phyloP scores from a whole-genome alignment of 1,140 invertebrate genomes.

The Portunus trituberculatus region DNA sequence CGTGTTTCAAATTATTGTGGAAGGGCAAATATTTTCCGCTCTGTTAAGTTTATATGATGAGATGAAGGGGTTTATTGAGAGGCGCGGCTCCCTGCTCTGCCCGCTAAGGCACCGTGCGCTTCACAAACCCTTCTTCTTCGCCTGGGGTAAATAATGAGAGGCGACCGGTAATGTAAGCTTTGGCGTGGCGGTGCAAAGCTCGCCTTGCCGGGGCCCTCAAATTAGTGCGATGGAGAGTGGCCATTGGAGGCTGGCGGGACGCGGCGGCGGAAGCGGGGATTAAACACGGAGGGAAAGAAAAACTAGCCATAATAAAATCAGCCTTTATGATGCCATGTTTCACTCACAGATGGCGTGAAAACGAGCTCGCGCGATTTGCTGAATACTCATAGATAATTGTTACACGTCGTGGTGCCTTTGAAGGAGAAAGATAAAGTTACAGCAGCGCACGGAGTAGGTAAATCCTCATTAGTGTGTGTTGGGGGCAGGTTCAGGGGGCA shows the following conservation, averaged over 20 bases:
- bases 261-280: background rate
- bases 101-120: background rate
- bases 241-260: background rate
- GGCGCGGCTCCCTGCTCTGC: background rate
- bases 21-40: slow-evolving; percentile 51
- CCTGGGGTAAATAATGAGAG: background rate
- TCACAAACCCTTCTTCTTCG: background rate
- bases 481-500: background rate
- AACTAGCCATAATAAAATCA: background rate
- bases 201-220: background rate
- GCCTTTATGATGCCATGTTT: background rate
- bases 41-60: slow-evolving; percentile 48
- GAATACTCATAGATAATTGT: background rate
- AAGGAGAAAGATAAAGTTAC: background rate
- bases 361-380: background rate
- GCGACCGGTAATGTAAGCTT: background rate
- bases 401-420: background rate
- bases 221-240: background rate
- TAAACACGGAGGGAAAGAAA: background rate
- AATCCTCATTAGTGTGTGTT: slow-evolving; percentile 24
- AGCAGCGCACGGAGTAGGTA: background rate
- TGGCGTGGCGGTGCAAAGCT: background rate
- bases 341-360: background rate
- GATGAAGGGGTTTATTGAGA: slow-evolving; percentile 42
- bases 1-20: slow-evolving; percentile 65